Base-by-base conservation (phyloP, 1,140 invertebrate genomes). In the Drosophila subobscura region DNA sequence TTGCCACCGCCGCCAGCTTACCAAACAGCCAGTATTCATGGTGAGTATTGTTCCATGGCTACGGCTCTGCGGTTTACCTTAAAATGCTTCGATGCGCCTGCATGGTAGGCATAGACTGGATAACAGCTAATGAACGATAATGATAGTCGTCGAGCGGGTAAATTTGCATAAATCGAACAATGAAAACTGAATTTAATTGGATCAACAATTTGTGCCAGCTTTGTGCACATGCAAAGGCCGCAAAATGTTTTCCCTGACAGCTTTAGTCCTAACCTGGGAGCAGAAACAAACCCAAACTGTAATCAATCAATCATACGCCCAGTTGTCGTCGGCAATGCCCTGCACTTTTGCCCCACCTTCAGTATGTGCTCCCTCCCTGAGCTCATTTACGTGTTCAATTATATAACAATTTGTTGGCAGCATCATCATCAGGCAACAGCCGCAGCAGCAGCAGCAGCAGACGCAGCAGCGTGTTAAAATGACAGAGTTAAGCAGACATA, bases 1-100 rank as follows among this genome's bases (percentile, higher is more conserved):
- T 67, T 91, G 63, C 89, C 89, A 42, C 90, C 90, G 14, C 90
- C 90, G 12, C 90, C 90, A 1, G 89, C 91, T 37, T 91, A 91
- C 65, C 90, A 91, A 54, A 91, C 90, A 6, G 88, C 79, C 22
- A 92, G 76, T 23, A 81, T 91, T 55, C 77, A 88, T 58, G 80
- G 91, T 92, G 49, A 92, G 86, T 90, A 22, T 5, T 14, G 37
- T 49, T 6, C 22, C 8, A 44, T 47, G 40, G 4, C 5, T 7
- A 4, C 1, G 3, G 3, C 40, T 60, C n/a, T 23, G 2, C 6
- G 12, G 7, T 2, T 14, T 20, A 7, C 23, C 27, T 2, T 3
- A 6, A 22, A 45, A 47, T 67, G 45, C 54, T 49, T 41, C 41
- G 3, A 60, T n/a, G 3, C 23, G 47, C 23, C 55, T 65, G 20